phyloP scores from a whole-genome alignment of 2,888 invertebrate species.

The Endotricha flammealis region DNA sequence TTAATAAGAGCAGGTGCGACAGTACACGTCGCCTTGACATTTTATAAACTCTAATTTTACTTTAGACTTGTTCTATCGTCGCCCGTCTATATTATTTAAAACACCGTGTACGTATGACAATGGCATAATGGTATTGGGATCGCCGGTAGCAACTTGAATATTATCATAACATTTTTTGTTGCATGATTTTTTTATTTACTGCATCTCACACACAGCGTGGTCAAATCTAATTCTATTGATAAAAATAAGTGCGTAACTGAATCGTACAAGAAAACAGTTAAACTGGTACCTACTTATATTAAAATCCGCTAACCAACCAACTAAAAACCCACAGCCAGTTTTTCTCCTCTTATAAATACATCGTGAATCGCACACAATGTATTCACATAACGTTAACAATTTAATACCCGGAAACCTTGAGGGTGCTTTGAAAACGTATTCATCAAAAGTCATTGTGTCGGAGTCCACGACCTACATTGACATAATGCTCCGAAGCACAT shows the following conservation, averaged over 20 bases:
- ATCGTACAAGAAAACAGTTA: too few relatives aligned
- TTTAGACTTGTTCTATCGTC: conserved; percentile 3
- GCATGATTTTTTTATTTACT: too few relatives aligned
- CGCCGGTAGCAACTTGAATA: too few relatives aligned
- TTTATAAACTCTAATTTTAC: conserved; percentile 3
- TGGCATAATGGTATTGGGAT: too few relatives aligned
- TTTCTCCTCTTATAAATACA: too few relatives aligned
- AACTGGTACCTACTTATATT: too few relatives aligned
- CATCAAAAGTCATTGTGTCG: conserved; percentile 8
- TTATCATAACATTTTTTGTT: too few relatives aligned
- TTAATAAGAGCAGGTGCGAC: conserved; percentile 1
- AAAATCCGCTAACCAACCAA: too few relatives aligned
- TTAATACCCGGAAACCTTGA: conserved; percentile 3
- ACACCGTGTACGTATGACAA: not conserved
- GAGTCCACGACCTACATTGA: conserved; percentile 13
- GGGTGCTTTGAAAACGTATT: conserved; percentile 5
- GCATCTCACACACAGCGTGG: too few relatives aligned
- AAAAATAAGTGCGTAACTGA: too few relatives aligned
- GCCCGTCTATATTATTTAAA: not conserved
- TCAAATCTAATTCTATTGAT: too few relatives aligned
- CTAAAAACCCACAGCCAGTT: too few relatives aligned
- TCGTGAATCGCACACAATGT: not conserved
- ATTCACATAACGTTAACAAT: not conserved
- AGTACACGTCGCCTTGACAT: conserved; percentile 16
- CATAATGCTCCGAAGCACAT: conserved; percentile 6